These are phyloP conservation scores for Ianthella basta DNA, from an alignment of 37 sponge, comb jelly and placozoan species.

Conservation along the genomic window DNA sequence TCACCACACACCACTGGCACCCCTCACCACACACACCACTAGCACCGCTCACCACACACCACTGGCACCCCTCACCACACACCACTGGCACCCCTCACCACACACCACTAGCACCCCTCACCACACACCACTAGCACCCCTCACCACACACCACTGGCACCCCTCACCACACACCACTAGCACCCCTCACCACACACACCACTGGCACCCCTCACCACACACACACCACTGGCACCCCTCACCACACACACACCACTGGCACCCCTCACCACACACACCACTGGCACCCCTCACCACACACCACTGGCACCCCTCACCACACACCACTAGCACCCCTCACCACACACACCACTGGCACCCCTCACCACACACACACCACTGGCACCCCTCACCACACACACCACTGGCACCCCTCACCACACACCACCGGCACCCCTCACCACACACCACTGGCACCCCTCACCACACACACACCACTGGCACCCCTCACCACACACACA, in stretches of 20 bases:
- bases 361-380: no score
- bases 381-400: not conserved
- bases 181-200: not conserved
- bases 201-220: not conserved
- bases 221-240: not conserved
- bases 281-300: slow-evolving; percentile 16
- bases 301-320: no score
- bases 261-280: not conserved
- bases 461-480: not conserved
- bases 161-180: not conserved
- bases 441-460: no score
- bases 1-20: no score
- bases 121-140: not conserved
- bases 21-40: not conserved
- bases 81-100: not conserved
- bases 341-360: not conserved
- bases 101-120: no score
- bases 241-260: no score
- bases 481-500: not conserved
- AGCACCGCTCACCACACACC: slow-evolving; percentile 11
- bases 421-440: no score
- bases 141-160: no score
- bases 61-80: no score
- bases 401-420: slow-evolving; percentile 3
- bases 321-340: no score